Evolutionary conservation across 2,888 invertebrate species (phyloP).

Genomic region (Thymelicus lineola): DNA sequence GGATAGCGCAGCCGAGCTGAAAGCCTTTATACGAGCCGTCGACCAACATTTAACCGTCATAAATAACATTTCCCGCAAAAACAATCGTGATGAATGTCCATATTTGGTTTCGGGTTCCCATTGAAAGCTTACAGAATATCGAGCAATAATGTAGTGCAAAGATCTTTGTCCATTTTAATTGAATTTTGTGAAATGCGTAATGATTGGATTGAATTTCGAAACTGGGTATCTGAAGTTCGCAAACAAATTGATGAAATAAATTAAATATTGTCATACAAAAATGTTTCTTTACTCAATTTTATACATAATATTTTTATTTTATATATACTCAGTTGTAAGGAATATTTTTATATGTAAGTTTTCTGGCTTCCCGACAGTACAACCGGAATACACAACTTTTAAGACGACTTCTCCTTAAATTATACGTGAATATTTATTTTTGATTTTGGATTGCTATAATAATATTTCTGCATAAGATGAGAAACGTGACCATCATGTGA

Average conservation of each 20-base stretch:
- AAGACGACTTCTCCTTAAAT: too few species aligned
- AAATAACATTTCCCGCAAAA: slow-evolving; percentile 9
- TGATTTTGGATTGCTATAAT: too few species aligned
- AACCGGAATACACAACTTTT: too few species aligned
- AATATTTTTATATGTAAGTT: too few species aligned
- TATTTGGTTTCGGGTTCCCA: neutral
- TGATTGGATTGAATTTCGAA: slow-evolving; percentile 9
- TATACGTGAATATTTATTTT: too few species aligned
- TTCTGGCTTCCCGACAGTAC: too few species aligned
- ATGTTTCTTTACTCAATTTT: too few species aligned
- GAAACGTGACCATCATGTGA: too few species aligned
- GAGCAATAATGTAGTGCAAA: slow-evolving; percentile 13
- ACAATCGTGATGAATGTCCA: neutral
- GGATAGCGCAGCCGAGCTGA: neutral
- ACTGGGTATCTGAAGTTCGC: neutral
- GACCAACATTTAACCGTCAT: slow-evolving; percentile 7
- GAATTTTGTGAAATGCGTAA: slow-evolving; percentile 21
- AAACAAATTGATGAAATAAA: slow-evolving; percentile 22
- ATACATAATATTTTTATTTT: too few species aligned
- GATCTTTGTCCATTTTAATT: slow-evolving; percentile 22
- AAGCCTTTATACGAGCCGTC: neutral
- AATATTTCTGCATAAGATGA: too few species aligned
- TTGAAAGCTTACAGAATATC: slow-evolving; percentile 5
- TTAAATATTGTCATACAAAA: too few species aligned
- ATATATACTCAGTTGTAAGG: too few species aligned